Evolutionary conservation across 2,113 vertebrate genomes (phyloP).

Genomic region (Riparia riparia): DNA sequence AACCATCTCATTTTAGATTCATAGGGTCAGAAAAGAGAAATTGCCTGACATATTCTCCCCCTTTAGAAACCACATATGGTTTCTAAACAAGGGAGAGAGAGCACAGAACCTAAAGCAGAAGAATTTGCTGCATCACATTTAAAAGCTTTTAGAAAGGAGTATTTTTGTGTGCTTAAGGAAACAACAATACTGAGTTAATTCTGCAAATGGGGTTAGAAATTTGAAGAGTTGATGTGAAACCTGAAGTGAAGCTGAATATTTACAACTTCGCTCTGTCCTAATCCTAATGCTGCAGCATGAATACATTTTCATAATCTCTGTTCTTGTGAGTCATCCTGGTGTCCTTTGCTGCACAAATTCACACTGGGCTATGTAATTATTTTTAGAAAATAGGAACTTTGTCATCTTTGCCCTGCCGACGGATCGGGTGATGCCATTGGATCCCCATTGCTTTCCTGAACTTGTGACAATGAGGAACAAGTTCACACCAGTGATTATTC

Average conservation of each 20-base stretch:
- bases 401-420: conserved; percentile 65
- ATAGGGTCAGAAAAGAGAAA: conserved; percentile 47
- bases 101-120: neutral
- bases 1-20: conserved; percentile 56
- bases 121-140: neutral
- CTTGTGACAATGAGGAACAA: conserved; percentile 62
- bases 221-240: conserved; percentile 55
- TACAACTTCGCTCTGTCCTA: conserved; percentile 45
- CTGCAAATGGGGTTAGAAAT: conserved; percentile 19
- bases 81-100: neutral
- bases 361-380: conserved; percentile 64
- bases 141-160: neutral
- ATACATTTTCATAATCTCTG: conserved; percentile 67
- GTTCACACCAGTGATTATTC: conserved; percentile 69
- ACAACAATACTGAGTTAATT: conserved; percentile 27
- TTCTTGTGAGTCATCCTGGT: conserved; percentile 38
- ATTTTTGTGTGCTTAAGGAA: neutral
- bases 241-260: conserved; percentile 56
- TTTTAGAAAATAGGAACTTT: conserved; percentile 70
- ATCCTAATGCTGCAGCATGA: conserved; percentile 54
- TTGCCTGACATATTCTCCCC: neutral
- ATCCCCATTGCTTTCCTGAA: conserved; percentile 62
- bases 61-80: neutral
- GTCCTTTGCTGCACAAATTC: conserved; percentile 56
- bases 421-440: conserved; percentile 37